Percentiles rank a stretch among this genome's conserved stretches.
Evolutionary conservation across 2,113 vertebrate species (phyloP).

Genomic region (Leucoraja erinaceus): DNA sequence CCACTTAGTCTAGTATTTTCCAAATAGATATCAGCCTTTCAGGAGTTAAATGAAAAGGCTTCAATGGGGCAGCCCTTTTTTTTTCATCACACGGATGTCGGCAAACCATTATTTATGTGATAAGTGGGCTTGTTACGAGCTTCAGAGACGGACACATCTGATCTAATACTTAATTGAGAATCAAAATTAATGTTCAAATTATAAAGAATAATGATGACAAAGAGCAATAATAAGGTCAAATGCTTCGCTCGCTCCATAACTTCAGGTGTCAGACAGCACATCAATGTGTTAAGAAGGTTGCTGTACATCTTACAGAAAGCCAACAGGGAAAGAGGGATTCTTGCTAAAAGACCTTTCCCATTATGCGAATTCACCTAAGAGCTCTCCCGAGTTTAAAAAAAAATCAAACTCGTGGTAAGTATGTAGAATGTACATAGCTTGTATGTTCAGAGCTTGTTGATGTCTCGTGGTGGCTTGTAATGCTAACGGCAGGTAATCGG

Average conservation of each 20-base stretch:
- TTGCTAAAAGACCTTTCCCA: background rate
- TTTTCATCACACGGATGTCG: conserved; percentile 3
- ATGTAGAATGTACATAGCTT: too few species aligned
- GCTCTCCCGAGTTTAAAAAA: too few species aligned
- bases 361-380: too few species aligned
- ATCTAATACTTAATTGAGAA: conserved; percentile 26
- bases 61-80: background rate
- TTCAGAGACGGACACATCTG: conserved; percentile 1
- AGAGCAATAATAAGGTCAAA: conserved; percentile 1
- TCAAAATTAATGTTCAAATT: conserved; percentile 19
- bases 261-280: background rate
- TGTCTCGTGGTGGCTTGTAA: too few species aligned
- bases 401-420: too few species aligned
- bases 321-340: background rate
- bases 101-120: conserved; percentile 18
- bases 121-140: conserved; percentile 28
- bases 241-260: background rate
- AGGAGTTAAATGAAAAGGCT: background rate
- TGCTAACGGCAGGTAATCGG: too few species aligned
- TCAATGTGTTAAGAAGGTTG: background rate
- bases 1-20: too few species aligned
- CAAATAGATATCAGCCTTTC: background rate
- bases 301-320: background rate
- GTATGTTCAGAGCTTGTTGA: too few species aligned
- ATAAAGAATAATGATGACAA: conserved; percentile 31